These are phyloP conservation scores for Eleutherodactylus coqui DNA, from an alignment of 2,797 vertebrate genomes.

Conservation along the genomic window DNA sequence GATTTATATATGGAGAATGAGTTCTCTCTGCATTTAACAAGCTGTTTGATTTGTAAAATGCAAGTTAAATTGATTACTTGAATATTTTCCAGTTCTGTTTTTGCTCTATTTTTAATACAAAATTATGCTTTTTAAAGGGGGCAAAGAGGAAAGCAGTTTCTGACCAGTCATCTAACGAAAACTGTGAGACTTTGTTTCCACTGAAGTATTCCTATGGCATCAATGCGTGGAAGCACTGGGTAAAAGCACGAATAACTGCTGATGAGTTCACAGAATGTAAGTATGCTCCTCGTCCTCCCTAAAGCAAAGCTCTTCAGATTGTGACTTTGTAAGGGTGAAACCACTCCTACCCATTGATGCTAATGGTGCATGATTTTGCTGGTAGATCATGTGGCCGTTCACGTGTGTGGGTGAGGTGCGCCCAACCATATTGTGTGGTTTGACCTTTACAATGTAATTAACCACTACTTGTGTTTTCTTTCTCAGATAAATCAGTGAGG, in stretches of 20 bases:
- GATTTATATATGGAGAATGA: no score
- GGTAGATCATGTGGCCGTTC: no score
- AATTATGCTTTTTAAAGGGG: conserved; percentile 77
- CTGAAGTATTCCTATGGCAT: conserved; percentile 89
- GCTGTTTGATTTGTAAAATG: no score
- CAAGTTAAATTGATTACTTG: background rate
- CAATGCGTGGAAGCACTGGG: conserved; percentile 96
- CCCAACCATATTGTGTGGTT: no score
- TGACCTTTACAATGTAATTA: background rate
- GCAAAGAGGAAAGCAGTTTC: conserved; percentile 85
- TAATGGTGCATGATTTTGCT: no score
- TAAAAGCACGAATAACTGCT: conserved; percentile 77
- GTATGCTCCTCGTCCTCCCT: conserved; percentile 58
- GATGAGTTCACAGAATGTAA: conserved; percentile 81
- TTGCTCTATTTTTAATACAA: background rate
- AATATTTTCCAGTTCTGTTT: background rate
- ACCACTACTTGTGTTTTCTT: conserved; percentile 42
- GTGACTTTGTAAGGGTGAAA: no score
- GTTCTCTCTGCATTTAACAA: no score
- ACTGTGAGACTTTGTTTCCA: conserved; percentile 81
- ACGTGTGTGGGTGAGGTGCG: no score
- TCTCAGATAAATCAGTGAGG: conserved; percentile 80
- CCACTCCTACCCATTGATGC: no score
- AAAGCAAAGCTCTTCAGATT: no score
- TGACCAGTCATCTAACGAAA: conserved; percentile 75